Percentiles rank a stretch among this genome's conserved stretches.
Conservation (phyloP, 2,797 vertebrate genomes). For the Thamnophis elegans region DNA sequence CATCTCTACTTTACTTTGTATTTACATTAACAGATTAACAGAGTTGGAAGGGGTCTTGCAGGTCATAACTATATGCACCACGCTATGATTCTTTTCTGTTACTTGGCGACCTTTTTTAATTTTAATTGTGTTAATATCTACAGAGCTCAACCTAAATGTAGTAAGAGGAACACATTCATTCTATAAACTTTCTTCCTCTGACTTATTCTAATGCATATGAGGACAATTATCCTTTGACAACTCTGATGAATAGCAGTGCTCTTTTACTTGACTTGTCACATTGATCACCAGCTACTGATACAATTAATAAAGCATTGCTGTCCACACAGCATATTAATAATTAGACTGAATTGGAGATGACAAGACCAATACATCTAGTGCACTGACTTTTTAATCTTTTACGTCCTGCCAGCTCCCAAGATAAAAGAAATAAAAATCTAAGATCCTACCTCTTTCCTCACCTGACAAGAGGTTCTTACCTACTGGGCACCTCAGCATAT, state of each 20-base stretch:
- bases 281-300: slow-evolving; percentile 60
- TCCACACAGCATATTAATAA: slow-evolving; percentile 60
- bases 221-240: slow-evolving; percentile 63
- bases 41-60: too few relatives aligned
- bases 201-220: slow-evolving; percentile 60
- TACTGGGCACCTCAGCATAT: slow-evolving; percentile 16
- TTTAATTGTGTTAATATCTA: slow-evolving; percentile 41
- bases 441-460: slow-evolving; percentile 8
- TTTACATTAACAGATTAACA: too few relatives aligned
- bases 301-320: slow-evolving; percentile 64
- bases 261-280: slow-evolving; percentile 68
- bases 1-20: background rate
- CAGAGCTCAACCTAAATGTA: slow-evolving; percentile 28
- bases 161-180: slow-evolving; percentile 34
- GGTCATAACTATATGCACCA: background rate
- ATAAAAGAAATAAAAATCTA: slow-evolving; percentile 42
- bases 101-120: slow-evolving; percentile 13
- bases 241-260: slow-evolving; percentile 62
- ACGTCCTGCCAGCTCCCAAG: slow-evolving; percentile 20
- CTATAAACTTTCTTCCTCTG: slow-evolving; percentile 23
- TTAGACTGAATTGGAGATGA: slow-evolving; percentile 44
- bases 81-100: slow-evolving; percentile 13
- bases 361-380: slow-evolving; percentile 41
- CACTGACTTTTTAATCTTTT: slow-evolving; percentile 53
- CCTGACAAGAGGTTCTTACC: slow-evolving; percentile 10